A percentile compares a stretch with the other conserved stretches of the same genome.
Conservation (phyloP, 2,113 vertebrate genomes). For the Amblyornis subalaris region DNA sequence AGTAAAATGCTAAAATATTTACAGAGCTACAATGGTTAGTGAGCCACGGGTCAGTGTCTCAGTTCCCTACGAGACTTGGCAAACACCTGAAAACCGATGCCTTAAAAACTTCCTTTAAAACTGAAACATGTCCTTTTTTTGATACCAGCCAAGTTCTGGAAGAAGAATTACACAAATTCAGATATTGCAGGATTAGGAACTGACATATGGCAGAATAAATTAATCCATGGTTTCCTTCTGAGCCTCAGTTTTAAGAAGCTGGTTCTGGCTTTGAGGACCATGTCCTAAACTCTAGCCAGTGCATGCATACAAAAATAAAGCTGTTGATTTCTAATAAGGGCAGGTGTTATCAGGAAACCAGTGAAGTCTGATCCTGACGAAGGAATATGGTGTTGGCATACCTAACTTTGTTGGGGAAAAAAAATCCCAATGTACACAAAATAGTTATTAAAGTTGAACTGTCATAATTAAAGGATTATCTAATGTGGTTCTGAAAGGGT, state of each 20-base stretch:
- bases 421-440: fast-evolving
- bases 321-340: not conserved
- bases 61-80: not conserved
- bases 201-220: not conserved
- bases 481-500: not conserved
- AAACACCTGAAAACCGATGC: not conserved
- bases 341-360: not conserved
- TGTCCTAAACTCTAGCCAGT: not conserved
- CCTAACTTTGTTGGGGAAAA: not conserved
- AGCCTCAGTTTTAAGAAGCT: not conserved
- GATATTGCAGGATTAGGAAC: not conserved
- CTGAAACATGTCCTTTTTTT: not conserved
- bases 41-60: not conserved
- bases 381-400: not conserved
- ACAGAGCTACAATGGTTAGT: not conserved
- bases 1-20: not conserved
- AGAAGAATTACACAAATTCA: not conserved
- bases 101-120: not conserved
- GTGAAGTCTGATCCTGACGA: not conserved
- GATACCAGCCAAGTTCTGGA: not conserved
- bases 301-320: not conserved
- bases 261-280: not conserved
- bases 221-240: not conserved
- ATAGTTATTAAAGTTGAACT: not conserved
- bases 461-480: not conserved